Percentiles rank a stretch among this genome's conserved stretches.
These are phyloP conservation scores for Porites cylindrica DNA, from an alignment of 92 coral and sea anemone species.

Conservation along the genomic window DNA sequence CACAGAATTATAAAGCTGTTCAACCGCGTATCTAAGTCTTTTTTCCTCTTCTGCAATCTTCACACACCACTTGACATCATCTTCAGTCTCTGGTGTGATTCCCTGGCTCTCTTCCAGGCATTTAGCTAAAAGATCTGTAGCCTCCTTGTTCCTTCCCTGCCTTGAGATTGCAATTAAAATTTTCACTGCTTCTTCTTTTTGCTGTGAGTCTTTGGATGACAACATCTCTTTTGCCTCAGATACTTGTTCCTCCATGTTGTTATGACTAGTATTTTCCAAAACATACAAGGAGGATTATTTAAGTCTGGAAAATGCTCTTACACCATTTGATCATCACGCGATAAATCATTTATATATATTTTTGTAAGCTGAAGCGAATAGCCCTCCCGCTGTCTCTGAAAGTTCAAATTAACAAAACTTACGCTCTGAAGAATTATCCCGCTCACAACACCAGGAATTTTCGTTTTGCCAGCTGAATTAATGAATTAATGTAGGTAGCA, in stretches of 20 bases:
- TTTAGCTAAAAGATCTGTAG: constrained; percentile 61
- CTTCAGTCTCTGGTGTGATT: constrained; percentile 59
- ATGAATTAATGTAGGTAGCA: too few relatives aligned
- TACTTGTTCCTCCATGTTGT: constrained; percentile 10
- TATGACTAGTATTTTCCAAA: not conserved
- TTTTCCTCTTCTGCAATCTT: constrained; percentile 68
- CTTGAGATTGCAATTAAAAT: constrained; percentile 67
- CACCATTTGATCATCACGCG: too few relatives aligned
- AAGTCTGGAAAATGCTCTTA: too few relatives aligned
- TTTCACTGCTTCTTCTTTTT: constrained; percentile 65
- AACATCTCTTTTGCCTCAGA: constrained; percentile 45
- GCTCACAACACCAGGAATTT: too few relatives aligned
- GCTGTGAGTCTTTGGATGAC: constrained; percentile 10
- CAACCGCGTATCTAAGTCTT: constrained; percentile 68
- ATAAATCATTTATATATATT: too few relatives aligned
- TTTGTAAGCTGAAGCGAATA: too few relatives aligned
- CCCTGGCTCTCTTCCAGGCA: constrained; percentile 70
- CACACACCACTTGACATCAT: constrained; percentile 69
- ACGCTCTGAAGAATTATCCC: too few relatives aligned
- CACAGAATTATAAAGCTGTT: constrained; percentile 68
- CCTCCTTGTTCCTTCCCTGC: constrained; percentile 72
- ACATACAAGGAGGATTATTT: too few relatives aligned
- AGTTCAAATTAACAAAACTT: too few relatives aligned
- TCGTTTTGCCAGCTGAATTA: too few relatives aligned
- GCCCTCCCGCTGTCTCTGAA: too few relatives aligned